Evolutionary conservation across 2,888 invertebrate genomes (phyloP).

Genomic region (Athripsodes cinereus): DNA sequence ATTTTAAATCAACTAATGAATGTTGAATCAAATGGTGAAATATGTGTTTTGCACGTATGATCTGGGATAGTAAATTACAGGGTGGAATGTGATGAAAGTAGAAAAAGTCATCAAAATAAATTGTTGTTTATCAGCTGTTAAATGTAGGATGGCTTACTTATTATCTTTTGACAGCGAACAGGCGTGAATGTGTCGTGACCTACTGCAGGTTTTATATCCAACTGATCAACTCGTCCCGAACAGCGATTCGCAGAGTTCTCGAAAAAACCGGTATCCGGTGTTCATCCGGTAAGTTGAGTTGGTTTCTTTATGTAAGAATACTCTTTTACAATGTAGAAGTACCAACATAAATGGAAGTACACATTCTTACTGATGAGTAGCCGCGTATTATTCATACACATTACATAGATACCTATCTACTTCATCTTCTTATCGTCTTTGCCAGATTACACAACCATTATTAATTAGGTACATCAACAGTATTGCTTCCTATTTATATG

Average conservation of each 20-base stretch:
- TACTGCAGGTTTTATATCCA: conserved; percentile 7
- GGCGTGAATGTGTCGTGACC: conserved; percentile 9
- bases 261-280: conserved; percentile 14
- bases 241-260: conserved; percentile 12
- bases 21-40: too few relatives aligned
- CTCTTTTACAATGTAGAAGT: too few relatives aligned
- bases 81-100: neutral
- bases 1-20: too few relatives aligned
- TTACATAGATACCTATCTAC: too few relatives aligned
- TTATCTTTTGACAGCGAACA: conserved; percentile 2
- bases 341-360: too few relatives aligned
- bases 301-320: too few relatives aligned
- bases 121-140: neutral
- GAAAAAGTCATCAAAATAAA: neutral
- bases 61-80: neutral
- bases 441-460: too few relatives aligned
- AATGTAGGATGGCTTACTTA: conserved; percentile 13
- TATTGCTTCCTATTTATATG: too few relatives aligned
- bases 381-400: neutral
- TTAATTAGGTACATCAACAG: too few relatives aligned
- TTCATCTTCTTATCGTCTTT: too few relatives aligned
- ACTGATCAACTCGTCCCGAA: conserved; percentile 2
- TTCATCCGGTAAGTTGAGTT: neutral
- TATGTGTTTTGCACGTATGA: too few relatives aligned
- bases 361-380: too few relatives aligned